These are phyloP conservation scores for Diaphora mendica DNA, from an alignment of 2,888 invertebrate species.

Conservation along the genomic window DNA sequence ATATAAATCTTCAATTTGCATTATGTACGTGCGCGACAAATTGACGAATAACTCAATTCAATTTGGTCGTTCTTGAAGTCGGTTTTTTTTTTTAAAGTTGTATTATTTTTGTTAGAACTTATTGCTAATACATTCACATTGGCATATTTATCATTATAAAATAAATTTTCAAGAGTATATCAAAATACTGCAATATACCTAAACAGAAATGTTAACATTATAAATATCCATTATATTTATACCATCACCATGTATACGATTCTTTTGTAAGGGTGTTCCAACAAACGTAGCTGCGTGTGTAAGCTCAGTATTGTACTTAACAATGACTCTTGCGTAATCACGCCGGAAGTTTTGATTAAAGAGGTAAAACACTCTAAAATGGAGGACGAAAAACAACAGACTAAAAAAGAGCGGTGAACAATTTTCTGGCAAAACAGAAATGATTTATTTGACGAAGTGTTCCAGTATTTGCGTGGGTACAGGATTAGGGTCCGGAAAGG, in stretches of 20 bases:
- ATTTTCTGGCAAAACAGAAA: constrained; percentile 50
- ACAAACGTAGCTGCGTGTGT: constrained; percentile 4
- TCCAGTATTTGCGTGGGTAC: constrained; percentile 29
- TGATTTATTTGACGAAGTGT: constrained; percentile 57
- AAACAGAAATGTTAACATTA: neutral
- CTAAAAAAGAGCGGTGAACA: constrained; percentile 28
- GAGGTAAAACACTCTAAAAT: constrained; percentile 50
- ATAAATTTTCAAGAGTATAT: neutral
- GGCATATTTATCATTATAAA: neutral
- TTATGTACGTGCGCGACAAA: too few relatives aligned
- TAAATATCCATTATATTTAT: neutral
- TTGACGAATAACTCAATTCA: too few relatives aligned
- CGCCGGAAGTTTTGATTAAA: constrained; percentile 50
- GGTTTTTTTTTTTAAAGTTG: too few relatives aligned
- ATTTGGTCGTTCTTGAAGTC: too few relatives aligned
- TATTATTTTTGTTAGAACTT: neutral
- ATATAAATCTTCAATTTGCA: too few relatives aligned
- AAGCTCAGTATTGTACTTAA: constrained; percentile 23
- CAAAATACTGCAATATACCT: neutral
- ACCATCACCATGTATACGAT: neutral
- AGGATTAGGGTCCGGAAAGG: constrained; percentile 33
- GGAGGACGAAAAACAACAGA: constrained; percentile 41
- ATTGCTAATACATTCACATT: neutral
- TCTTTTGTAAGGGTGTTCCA: constrained; percentile 2
- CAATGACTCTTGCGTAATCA: constrained; percentile 48